Evolutionary conservation across 2,113 vertebrate genomes (phyloP).

Genomic region (Brachypteracias leptosomus): DNA sequence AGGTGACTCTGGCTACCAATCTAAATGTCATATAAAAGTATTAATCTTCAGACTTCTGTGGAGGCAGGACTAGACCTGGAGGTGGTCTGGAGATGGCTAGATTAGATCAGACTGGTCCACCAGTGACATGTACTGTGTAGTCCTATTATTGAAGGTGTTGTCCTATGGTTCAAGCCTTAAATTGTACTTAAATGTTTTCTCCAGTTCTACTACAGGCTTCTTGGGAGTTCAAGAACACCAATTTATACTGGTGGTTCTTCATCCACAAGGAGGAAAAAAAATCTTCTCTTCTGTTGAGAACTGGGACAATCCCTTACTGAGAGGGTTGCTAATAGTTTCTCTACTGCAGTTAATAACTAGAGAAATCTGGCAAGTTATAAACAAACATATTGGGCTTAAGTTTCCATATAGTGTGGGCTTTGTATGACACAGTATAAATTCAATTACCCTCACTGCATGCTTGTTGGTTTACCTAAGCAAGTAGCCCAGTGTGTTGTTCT

Average conservation of each 20-base stretch:
- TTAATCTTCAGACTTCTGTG: background rate
- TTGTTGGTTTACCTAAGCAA: background rate
- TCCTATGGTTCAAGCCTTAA: background rate
- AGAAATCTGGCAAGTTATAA: background rate
- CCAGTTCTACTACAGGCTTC: background rate
- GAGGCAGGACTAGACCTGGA: background rate
- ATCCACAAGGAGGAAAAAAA: background rate
- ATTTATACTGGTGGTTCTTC: background rate
- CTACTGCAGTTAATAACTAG: background rate
- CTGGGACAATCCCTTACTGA: background rate
- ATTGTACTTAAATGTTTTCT: background rate
- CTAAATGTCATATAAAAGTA: background rate
- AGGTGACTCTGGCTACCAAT: background rate
- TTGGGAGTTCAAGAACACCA: background rate
- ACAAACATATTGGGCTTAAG: background rate
- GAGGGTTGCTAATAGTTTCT: background rate
- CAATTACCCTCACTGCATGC: background rate
- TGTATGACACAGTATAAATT: background rate
- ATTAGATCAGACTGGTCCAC: background rate
- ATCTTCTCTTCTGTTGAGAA: background rate
- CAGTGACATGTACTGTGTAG: fast-evolving
- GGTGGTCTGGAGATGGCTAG: background rate
- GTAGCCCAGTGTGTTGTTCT: background rate
- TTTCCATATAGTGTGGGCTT: background rate
- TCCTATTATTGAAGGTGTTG: background rate